Evolutionary conservation across 2,113 vertebrate genomes (phyloP), one percentile per base, ranked within the genome.

Genomic region (Oreotragus oreotragus): DNA sequence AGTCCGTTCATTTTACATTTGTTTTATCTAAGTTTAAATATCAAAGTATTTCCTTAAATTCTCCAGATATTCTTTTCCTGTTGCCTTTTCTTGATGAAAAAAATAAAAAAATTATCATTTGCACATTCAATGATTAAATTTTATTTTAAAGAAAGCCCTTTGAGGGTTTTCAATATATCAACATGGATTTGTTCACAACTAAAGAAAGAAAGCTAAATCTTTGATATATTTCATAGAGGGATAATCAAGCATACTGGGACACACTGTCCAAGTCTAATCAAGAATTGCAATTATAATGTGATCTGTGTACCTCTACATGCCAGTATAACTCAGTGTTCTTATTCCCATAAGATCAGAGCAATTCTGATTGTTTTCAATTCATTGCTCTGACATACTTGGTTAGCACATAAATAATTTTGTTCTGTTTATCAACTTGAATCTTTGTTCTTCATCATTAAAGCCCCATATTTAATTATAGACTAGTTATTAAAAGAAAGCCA

Each of bases 111-210:
- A 49, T 85, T 94, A 23, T 96, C 43, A 93, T 94, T 89, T 96
- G 21, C 60, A 96, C 87, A 83, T 96, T 76, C 39, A 77, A 5
- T 36, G 70, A 94, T 80, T 93, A 91, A 96, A 88, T 88, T 94
- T 30, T 66, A 70, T 94, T 91, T 97, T 85, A 84, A 85, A 25
- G 88, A 88, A 96, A 94, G 79, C 7, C 14, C 58, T 88, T 90
- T 66, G 91, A 84, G 73, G 28, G 12, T 27, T 28, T 93, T 96
- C 85, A 90, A 5, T 45, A 27, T 73, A 93, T 57, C 60, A 58
- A 45, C 4, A 57, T 83, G 57, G 25, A 51, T 90, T 89, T 94
- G 21, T 88, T 95, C 62, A 94, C 62, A 84, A 47, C 21, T 66
- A 91, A 83, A 14, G 70, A 16, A 39, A 80, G 57, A 83, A 92